Percentiles rank a stretch among this genome's conserved stretches.
Evolutionary conservation across 2,113 vertebrate species (phyloP).

Genomic region (Sylvietta virens): DNA sequence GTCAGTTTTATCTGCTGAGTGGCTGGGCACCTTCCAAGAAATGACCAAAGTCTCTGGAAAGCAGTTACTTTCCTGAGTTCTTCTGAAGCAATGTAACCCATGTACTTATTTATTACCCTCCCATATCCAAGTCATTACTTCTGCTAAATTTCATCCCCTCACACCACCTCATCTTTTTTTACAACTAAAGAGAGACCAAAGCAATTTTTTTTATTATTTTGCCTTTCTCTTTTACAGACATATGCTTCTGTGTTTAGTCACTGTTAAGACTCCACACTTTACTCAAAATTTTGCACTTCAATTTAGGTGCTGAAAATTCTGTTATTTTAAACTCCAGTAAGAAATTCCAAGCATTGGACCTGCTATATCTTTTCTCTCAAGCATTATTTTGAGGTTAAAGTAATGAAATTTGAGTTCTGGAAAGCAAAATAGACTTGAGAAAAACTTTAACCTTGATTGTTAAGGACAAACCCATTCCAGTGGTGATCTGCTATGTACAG

Average conservation of each 20-base stretch:
- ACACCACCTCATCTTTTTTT: not conserved
- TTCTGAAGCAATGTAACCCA: not conserved
- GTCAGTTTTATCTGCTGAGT: not conserved
- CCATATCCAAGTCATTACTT: not conserved
- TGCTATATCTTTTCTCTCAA: not conserved
- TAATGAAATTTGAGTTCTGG: not conserved
- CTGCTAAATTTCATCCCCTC: not conserved
- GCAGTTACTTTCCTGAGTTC: not conserved
- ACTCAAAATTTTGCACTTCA: not conserved
- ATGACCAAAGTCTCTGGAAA: not conserved
- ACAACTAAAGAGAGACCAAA: not conserved
- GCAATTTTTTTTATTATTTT: rapidly evolving
- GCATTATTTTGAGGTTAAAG: not conserved
- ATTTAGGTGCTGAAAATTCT: not conserved
- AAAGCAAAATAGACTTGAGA: not conserved
- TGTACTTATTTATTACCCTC: not conserved
- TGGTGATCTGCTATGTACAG: not conserved
- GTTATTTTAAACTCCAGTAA: not conserved
- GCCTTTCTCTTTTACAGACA: not conserved
- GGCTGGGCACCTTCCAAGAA: not conserved
- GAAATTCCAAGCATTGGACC: not conserved
- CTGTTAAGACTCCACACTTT: not conserved
- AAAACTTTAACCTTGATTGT: not conserved
- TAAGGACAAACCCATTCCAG: not conserved
- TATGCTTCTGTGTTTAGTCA: not conserved